Conservation (phyloP, 1,140 invertebrate species). For the Dolichoris vasculosae region DNA sequence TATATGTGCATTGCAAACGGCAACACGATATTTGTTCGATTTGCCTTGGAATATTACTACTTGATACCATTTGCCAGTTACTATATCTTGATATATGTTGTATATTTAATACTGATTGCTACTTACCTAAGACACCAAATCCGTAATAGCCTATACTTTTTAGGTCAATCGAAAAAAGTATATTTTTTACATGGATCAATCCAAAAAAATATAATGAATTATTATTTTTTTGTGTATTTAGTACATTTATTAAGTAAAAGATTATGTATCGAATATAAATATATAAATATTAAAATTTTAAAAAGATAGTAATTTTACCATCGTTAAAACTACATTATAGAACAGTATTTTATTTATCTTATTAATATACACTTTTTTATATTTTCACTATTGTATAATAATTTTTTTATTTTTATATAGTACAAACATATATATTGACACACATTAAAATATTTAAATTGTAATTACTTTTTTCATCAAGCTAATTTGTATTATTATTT, state of each 20-base stretch:
- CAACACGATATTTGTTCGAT: not conserved
- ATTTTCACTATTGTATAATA: not conserved
- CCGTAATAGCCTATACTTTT: not conserved
- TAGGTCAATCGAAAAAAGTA: not conserved
- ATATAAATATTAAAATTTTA: not conserved
- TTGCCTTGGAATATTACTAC: not conserved
- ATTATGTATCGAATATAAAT: not conserved
- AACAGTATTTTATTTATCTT: not conserved
- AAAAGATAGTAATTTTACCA: too few species aligned
- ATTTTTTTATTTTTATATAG: not conserved
- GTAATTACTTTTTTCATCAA: not conserved
- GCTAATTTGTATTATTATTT: not conserved
- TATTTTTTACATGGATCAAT: too few species aligned
- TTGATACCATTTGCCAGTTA: not conserved
- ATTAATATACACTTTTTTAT: not conserved
- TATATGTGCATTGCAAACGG: not conserved
- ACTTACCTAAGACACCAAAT: not conserved
- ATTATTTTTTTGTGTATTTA: not conserved
- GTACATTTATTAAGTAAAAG: not conserved
- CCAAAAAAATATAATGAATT: not conserved
- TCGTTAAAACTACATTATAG: too few species aligned
- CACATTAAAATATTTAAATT: not conserved
- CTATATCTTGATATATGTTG: not conserved
- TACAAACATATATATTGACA: not conserved
- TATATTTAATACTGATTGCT: too few species aligned